Conservation (phyloP, 2,888 invertebrate species). For the Nipponacmea schrenckii region DNA sequence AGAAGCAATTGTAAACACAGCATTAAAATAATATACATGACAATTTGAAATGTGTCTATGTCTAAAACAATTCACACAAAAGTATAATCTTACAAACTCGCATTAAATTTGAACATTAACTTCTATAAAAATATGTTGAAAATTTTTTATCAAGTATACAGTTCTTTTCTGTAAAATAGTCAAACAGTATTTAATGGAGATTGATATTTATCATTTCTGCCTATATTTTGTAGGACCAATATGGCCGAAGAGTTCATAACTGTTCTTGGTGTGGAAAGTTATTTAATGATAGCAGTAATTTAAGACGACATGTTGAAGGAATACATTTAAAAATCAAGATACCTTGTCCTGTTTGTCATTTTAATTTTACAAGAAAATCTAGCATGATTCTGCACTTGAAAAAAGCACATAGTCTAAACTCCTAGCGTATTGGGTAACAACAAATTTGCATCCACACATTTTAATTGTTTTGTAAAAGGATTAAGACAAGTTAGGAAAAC, state of each 20-base stretch:
- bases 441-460: no score
- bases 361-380: background rate
- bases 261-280: background rate
- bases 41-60: background rate
- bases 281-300: slow-evolving; percentile 5
- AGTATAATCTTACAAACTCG: no score
- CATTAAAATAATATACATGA: background rate
- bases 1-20: background rate
- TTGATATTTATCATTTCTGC: no score
- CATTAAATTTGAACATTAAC: no score
- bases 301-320: background rate
- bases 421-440: no score
- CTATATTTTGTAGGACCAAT: background rate
- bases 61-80: background rate
- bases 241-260: background rate
- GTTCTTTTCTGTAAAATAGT: no score
- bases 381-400: background rate
- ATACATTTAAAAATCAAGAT: background rate
- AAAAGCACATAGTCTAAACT: background rate
- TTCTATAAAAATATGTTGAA: no score
- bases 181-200: no score
- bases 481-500: no score
- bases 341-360: background rate
- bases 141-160: no score
- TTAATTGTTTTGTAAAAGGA: no score